Evolutionary conservation across 2,113 vertebrate species (phyloP).

Genomic region (Chrysemys picta): DNA sequence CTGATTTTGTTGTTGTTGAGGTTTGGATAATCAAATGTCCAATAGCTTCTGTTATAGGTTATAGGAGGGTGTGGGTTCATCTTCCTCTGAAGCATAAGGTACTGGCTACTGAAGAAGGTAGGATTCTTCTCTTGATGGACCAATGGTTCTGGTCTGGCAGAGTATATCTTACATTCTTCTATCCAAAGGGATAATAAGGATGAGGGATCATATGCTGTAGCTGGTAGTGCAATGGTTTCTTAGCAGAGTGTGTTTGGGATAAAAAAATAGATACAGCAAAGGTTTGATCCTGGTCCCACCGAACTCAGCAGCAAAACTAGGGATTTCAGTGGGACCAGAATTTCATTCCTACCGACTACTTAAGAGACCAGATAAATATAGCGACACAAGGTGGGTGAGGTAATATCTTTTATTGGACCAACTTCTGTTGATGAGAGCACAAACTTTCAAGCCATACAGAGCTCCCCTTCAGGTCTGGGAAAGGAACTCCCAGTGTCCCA

Average conservation of each 20-base stretch:
- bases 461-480: background rate
- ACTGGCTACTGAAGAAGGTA: background rate
- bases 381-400: background rate
- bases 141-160: background rate
- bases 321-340: slow-evolving; percentile 9
- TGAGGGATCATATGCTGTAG: background rate
- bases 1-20: background rate
- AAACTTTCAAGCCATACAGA: background rate
- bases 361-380: background rate
- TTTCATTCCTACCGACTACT: slow-evolving; percentile 36
- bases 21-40: background rate
- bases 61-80: background rate
- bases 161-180: background rate
- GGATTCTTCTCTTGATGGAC: background rate
- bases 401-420: background rate
- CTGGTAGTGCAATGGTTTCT: background rate
- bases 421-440: background rate
- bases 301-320: slow-evolving; percentile 21
- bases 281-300: slow-evolving; percentile 6
- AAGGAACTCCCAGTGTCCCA: background rate
- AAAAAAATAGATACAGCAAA: background rate
- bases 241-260: background rate
- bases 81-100: background rate
- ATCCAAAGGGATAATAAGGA: background rate
- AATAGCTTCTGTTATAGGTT: background rate